Evolutionary conservation across 2,888 invertebrate species (phyloP).

Genomic region (Lithosia quadra): DNA sequence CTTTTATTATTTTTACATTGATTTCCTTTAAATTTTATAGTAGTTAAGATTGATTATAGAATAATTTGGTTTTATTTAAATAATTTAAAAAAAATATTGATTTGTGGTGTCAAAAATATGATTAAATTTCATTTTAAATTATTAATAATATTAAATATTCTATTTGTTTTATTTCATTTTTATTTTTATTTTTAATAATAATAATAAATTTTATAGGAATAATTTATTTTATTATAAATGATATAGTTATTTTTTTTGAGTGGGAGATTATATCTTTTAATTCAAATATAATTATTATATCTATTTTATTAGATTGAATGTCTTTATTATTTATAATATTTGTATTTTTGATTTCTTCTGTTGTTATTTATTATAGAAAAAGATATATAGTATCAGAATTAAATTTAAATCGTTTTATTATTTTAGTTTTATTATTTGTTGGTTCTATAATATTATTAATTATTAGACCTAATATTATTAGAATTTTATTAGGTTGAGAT

Average conservation of each 20-base stretch:
- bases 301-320: constrained; percentile 89
- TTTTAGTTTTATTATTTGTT: constrained; percentile 89
- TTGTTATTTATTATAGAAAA: constrained; percentile 88
- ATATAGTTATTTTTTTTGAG: constrained; percentile 83
- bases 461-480: constrained; percentile 90
- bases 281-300: constrained; percentile 80
- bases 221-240: constrained; percentile 81
- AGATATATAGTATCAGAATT: constrained; percentile 88
- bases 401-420: constrained; percentile 88
- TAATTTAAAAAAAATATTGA: constrained; percentile 90
- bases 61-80: constrained; percentile 87
- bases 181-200: constrained; percentile 80
- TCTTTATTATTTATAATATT: constrained; percentile 88
- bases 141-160: constrained; percentile 74
- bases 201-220: constrained; percentile 73
- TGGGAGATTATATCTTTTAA: constrained; percentile 85
- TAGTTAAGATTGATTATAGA: constrained; percentile 85
- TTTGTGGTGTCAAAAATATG: constrained; percentile 89
- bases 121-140: constrained; percentile 80
- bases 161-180: constrained; percentile 84
- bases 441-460: constrained; percentile 89
- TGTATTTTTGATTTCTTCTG: constrained; percentile 89
- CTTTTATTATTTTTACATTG: constrained; percentile 88
- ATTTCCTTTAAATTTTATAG: constrained; percentile 88
- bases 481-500: constrained; percentile 91